Evolutionary conservation across 2,888 invertebrate genomes (phyloP), one percentile per base, ranked within the genome.

Genomic region (Asteroscopus sphinx): DNA sequence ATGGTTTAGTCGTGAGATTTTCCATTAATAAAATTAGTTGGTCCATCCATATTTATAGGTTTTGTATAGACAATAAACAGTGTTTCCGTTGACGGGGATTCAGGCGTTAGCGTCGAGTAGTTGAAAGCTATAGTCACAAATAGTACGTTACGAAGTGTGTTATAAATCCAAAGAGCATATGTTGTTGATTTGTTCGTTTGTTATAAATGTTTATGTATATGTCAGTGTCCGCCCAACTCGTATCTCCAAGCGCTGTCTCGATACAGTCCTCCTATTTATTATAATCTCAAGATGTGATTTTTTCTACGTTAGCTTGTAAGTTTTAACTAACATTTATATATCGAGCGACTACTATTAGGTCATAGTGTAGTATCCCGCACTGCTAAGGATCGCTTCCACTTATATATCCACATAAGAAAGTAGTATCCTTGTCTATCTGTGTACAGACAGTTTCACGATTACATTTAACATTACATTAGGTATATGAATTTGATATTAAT

Each of bases 281-380:
- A 74, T 91, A 89, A 91, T 92, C 89, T 92, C 92, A 89, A 92
- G 87, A 89, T 92, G 93, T 93, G 93, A 92, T 93, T 92, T 89
- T 85, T 87, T 87, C 85, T 87, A 87, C 85, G 83, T 78, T 92
- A 91, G 89, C 69, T 68, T 63, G 72, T 90, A 93, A 92, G 92
- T 82, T 76, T 76, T 39, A 51, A 91, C 91, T 92, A 92, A 92
- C 91, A 79, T 66, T 76, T 69, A 70, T 79, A 74, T 76, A 75
- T 61, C 73, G 79, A 81, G 68, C 75, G 72, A 75, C 57, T 61
- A 68, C 76, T 63, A 69, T 53, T 82, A 85, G 85, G 81, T 79
- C 76, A 70, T 86, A 86, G 83, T 64, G 68, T 80, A 80, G 74
- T 58, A 53, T 72, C 74, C 73, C 74, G 71, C 75, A 75, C 70